Base-by-base conservation (phyloP, 1,140 invertebrate species). In the Ips nitidus region DNA sequence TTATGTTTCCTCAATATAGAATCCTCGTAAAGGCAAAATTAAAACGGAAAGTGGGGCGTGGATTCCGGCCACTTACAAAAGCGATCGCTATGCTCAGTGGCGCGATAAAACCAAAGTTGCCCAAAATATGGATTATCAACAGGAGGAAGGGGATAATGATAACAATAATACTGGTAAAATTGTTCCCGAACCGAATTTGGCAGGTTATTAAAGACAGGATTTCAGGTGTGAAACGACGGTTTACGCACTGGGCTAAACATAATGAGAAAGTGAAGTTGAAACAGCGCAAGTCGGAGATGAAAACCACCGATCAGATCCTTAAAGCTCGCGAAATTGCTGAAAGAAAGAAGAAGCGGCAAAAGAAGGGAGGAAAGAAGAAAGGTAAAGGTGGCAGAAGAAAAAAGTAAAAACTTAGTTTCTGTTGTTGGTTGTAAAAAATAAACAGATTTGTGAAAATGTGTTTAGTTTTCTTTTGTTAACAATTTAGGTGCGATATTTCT, bases 51-150 rank as follows among this genome's bases (percentile, higher is more conserved):
- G 94, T 63, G 97, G 97, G 5, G 88, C 87, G 1, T 94, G 94
- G 89, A 96, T 99, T 74, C 89, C 95, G 2, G 94, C 96, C 1
- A 91, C 93, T 0, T 99, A 94, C 80, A 98, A 98, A 81, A 91
- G 92, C 57, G 90, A 95, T 71, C 84, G 91, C 70, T 99, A 98
- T 80, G 86, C 88, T 56, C 85, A 90, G 45, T 98, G 96, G 96
- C 89, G 92, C 74, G 87, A 93, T 69, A 92, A 90, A 73, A 91
- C 87, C 47, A 94, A 94, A 82, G 79, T 88, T 41, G 86, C 88
- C 70, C 84, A 86, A 55, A 81, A 82, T 5, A 79, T 83, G 53
- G 84, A 22, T 22, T 22, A 22, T 22, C 22, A 22, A 22, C 22
- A 22, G 22, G 22, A 87, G 41, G 82, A 86, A 37, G 86, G 88